These are phyloP conservation scores for Holcopasites calliopsidis DNA, from an alignment of 1,140 invertebrate species.

Conservation along the genomic window DNA sequence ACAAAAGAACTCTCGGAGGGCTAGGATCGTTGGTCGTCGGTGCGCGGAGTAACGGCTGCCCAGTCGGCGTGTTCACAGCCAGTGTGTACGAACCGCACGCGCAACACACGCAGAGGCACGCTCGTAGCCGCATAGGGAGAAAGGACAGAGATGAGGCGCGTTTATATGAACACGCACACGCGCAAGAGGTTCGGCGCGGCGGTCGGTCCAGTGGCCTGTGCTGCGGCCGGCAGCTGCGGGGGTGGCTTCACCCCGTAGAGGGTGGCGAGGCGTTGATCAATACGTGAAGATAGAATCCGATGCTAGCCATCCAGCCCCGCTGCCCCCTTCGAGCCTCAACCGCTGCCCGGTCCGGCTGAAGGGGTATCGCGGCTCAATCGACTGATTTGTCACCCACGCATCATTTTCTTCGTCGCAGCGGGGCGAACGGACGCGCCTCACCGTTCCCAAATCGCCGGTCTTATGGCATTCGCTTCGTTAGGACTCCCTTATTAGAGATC, in stretches of 20 bases:
- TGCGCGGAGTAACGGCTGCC: conserved; percentile 8
- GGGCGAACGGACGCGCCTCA: background rate
- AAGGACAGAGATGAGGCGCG: conserved; percentile 55
- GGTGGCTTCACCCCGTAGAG: conserved; percentile 70
- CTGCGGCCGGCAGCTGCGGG: conserved; percentile 78
- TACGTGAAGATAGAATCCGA: conserved; percentile 81
- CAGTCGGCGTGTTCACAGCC: conserved; percentile 16
- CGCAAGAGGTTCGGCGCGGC: conserved; percentile 69
- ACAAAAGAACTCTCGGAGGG: conserved; percentile 32
- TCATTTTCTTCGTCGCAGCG: conserved; percentile 73
- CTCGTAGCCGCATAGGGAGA: conserved; percentile 29
- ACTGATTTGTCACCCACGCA: conserved; percentile 78
- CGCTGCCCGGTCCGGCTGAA: conserved; percentile 69
- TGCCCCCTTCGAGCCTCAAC: conserved; percentile 68
- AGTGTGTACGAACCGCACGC: background rate
- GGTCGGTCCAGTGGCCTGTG: conserved; percentile 79
- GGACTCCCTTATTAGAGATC: conserved; percentile 42
- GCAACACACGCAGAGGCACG: background rate
- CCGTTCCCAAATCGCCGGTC: conserved; percentile 20
- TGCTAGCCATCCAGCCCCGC: conserved; percentile 73
- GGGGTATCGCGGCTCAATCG: conserved; percentile 76
- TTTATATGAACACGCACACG: conserved; percentile 69
- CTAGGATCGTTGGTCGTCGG: background rate
- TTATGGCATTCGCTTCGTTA: conserved; percentile 44
- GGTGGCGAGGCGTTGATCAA: conserved; percentile 80